Evolutionary conservation across 2,113 vertebrate species (phyloP).

Genomic region (Poeciliopsis retropinna): DNA sequence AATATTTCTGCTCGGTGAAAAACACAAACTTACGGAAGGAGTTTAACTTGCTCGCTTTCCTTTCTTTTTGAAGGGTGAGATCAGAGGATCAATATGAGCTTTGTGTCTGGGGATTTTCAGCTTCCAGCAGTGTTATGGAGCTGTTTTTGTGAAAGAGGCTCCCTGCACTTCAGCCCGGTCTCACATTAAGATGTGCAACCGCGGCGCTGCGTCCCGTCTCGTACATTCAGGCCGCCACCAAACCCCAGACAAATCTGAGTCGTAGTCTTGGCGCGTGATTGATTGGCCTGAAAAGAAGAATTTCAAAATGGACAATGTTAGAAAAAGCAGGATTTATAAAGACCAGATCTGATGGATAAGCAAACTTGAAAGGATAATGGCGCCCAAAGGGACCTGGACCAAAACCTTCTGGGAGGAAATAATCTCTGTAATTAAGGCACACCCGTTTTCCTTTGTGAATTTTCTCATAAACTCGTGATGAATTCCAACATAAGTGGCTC

Average conservation of each 20-base stretch:
- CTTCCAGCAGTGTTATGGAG: constrained; percentile 5
- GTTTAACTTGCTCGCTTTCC: not conserved
- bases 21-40: not conserved
- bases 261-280: not conserved
- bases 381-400: not conserved
- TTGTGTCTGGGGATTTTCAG: not conserved
- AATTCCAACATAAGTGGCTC: not conserved
- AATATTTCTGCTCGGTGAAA: not conserved
- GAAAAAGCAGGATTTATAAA: not conserved
- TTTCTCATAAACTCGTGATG: not conserved
- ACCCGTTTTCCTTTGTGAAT: not conserved
- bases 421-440: not conserved
- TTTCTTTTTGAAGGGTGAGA: constrained; percentile 1
- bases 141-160: not conserved
- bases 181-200: not conserved
- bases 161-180: not conserved
- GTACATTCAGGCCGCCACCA: not conserved
- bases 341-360: not conserved
- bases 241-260: not conserved
- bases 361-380: not conserved
- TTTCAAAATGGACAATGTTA: not conserved
- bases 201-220: not conserved
- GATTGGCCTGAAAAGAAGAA: not conserved
- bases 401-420: not conserved
- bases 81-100: not conserved